Evolutionary conservation across 2,888 invertebrate genomes (phyloP).

Genomic region (Colletes collaris): DNA sequence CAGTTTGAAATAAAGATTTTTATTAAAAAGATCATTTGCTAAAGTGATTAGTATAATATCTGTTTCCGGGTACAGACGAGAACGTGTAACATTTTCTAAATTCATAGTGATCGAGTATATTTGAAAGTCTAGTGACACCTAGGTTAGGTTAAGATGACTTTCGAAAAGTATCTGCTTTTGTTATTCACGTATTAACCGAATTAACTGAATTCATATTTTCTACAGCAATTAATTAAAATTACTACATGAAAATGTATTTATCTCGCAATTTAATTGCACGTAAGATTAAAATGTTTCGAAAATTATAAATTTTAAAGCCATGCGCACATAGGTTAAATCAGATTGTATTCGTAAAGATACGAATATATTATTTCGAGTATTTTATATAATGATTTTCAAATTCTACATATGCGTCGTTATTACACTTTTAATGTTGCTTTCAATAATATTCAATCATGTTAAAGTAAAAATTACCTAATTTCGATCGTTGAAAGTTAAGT

Average conservation of each 20-base stretch:
- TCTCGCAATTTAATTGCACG: neutral
- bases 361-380: neutral
- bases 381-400: constrained; percentile 1
- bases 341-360: constrained; percentile 3
- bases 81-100: neutral
- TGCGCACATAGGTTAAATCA: constrained; percentile 14
- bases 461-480: neutral
- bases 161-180: neutral
- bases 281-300: neutral
- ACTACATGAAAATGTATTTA: neutral
- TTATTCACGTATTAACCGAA: constrained; percentile 5
- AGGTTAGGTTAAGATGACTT: constrained; percentile 21
- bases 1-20: neutral
- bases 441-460: neutral
- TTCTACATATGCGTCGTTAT: neutral
- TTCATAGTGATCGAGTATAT: neutral
- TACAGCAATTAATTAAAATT: neutral
- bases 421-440: neutral
- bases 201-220: neutral
- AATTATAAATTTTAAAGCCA: neutral
- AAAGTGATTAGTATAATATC: neutral
- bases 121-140: neutral
- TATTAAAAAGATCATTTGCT: neutral
- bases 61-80: neutral
- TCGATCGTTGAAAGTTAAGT: neutral